Base-by-base conservation (phyloP, 2,797 vertebrate genomes). In the Natrix natrix region DNA sequence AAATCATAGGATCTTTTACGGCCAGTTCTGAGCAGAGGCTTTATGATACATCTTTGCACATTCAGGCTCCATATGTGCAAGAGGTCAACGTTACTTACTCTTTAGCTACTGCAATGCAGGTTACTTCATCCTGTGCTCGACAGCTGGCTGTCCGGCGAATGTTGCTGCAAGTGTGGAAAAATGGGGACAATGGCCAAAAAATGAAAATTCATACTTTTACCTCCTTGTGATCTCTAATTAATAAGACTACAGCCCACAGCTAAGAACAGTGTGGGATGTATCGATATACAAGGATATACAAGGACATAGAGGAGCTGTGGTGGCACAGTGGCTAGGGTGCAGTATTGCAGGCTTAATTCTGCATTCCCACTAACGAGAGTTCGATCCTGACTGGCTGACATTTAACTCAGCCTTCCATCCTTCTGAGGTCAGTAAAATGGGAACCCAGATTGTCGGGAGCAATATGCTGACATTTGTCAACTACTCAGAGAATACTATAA, bases 101-200 rank as follows among this genome's bases (percentile, higher is more conserved):
- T 88, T 98, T 98, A 96, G 98, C 98, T 6, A 98, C 97, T 90
- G 97, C 97, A 94, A 98, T 97, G 94, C 98, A 98, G 91, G 98
- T 98, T 60, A 98, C 98, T 0, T 97, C 96, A 28, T 97, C 98
- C 2, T 98, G 96, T 0, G 98, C 98, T 1, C 97, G 97, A 95
- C 98, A 98, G 14, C 98, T 98, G 8, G 98, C 98, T 0, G 98
- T 98, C 94, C 98, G 96, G 94, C 97, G 94, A 5, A 98, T 97
- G 95, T 98, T 98, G 11, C 98, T 98, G 97, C 13, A 59, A 0
- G 28, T 5, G 20, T 4, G 3, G 28, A 24, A 12, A 66, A 69
- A 55, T 1, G 63, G 43, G 43, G 43, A 66, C 56, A 37, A 22
- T 37, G 57, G 32, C n/a, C 8, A 43, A 24, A 24, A 13, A 89